Conservation (phyloP, 2,888 invertebrate genomes). For the Thereva unica region DNA sequence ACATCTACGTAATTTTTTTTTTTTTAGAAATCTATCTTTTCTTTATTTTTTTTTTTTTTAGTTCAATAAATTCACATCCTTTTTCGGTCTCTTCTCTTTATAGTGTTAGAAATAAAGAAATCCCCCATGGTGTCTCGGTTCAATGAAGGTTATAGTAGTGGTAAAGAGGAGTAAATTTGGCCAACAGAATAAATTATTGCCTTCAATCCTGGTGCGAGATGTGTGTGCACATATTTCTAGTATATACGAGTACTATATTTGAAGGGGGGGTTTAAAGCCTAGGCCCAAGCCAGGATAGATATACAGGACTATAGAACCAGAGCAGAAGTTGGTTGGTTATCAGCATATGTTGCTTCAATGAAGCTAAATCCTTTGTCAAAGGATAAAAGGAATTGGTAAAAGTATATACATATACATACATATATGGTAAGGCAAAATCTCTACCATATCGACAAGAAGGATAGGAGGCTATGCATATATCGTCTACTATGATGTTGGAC, state of each 20-base stretch:
- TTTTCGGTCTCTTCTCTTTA: no score
- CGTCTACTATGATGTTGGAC: conserved; percentile 5
- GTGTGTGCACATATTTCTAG: conserved; percentile 28
- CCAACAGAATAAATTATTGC: conserved; percentile 32
- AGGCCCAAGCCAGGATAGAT: no score
- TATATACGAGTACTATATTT: background rate
- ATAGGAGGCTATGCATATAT: background rate
- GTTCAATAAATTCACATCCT: conserved; percentile 29
- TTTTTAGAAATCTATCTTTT: background rate
- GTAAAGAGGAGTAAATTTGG: conserved; percentile 36
- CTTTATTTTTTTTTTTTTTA: conserved; percentile 16
- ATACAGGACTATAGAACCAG: no score
- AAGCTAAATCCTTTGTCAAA: background rate
- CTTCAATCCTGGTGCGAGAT: conserved; percentile 20
- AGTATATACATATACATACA: no score
- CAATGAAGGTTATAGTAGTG: background rate
- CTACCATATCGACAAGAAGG: background rate
- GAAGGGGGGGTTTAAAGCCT: no score
- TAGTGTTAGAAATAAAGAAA: background rate
- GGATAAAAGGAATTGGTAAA: background rate
- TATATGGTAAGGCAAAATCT: background rate
- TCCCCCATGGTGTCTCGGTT: background rate
- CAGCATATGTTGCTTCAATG: conserved; percentile 29
- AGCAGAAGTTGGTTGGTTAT: conserved; percentile 15
- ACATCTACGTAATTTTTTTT: background rate